Evolutionary conservation across 2,797 vertebrate species (phyloP).

Genomic region (Erpetoichthys calabaricus): DNA sequence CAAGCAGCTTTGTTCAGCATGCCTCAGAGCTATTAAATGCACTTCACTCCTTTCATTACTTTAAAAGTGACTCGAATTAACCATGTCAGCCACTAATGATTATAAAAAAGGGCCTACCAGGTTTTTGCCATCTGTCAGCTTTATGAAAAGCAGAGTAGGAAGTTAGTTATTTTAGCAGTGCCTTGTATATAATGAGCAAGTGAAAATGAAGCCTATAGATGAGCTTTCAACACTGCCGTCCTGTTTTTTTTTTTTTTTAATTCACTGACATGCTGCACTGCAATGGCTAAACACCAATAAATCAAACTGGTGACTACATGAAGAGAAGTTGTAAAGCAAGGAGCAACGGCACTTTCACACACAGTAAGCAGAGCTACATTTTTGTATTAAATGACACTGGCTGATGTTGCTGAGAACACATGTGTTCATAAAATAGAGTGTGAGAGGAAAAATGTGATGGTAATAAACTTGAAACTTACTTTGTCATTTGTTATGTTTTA

Average conservation of each 20-base stretch:
- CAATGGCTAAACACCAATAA: slow-evolving; percentile 52
- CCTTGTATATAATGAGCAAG: slow-evolving; percentile 51
- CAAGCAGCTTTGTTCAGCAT: slow-evolving; percentile 33
- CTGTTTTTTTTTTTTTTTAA: slow-evolving; percentile 42
- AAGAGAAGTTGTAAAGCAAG: slow-evolving; percentile 21
- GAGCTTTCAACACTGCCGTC: slow-evolving; percentile 42
- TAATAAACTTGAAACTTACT: no score
- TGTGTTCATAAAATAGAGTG: no score
- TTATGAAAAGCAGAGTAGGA: slow-evolving; percentile 53
- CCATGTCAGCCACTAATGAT: slow-evolving; percentile 34
- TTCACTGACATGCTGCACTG: slow-evolving; percentile 34
- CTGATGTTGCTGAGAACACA: no score
- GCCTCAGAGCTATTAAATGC: slow-evolving; percentile 38
- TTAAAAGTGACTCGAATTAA: slow-evolving; percentile 37
- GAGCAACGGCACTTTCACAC: slow-evolving; percentile 12
- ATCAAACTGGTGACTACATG: slow-evolving; percentile 47
- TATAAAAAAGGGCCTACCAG: slow-evolving; percentile 46
- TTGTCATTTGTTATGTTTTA: no score
- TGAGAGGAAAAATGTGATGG: no score
- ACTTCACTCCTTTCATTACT: slow-evolving; percentile 26
- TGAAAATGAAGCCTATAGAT: slow-evolving; percentile 57
- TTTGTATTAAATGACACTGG: neutral
- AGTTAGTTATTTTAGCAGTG: slow-evolving; percentile 54
- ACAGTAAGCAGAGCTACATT: neutral
- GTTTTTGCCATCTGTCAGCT: slow-evolving; percentile 58